A percentile compares a stretch with the other conserved stretches of the same genome.
Evolutionary conservation across 2,888 invertebrate species (phyloP).

Genomic region (Glaucopsyche alexis): DNA sequence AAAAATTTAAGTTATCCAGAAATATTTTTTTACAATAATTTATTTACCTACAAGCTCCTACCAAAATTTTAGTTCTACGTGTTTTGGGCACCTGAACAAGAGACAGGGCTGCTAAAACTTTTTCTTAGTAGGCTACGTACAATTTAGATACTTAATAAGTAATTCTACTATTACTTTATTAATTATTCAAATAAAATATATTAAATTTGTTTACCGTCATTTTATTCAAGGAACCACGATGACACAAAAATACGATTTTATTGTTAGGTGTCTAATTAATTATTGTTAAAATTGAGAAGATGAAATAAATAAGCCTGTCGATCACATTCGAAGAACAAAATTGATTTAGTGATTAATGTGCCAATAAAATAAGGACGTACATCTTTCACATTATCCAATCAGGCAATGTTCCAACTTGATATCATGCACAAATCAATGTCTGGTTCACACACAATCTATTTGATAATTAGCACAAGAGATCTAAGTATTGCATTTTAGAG

Average conservation of each 20-base stretch:
- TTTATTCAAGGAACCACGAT: background rate
- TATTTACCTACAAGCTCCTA: too few relatives aligned
- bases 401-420: constrained; percentile 30
- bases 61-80: too few relatives aligned
- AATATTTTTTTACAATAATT: too few relatives aligned
- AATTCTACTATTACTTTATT: too few relatives aligned
- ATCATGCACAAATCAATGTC: constrained; percentile 43
- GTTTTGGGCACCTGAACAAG: too few relatives aligned
- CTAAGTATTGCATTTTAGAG: constrained; percentile 46
- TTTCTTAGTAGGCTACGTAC: background rate
- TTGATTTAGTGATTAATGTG: constrained; percentile 20
- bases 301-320: constrained; percentile 4
- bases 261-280: background rate
- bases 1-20: too few relatives aligned
- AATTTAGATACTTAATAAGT: too few relatives aligned
- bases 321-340: constrained; percentile 25
- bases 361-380: constrained; percentile 39
- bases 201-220: background rate
- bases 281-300: background rate
- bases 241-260: background rate
- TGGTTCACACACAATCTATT: constrained; percentile 43
- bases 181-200: too few relatives aligned
- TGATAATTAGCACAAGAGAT: constrained; percentile 39
- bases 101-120: background rate
- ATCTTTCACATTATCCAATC: constrained; percentile 42